phyloP scores from a whole-genome alignment of 2,113 vertebrate species.

The Zootoca vivipara region DNA sequence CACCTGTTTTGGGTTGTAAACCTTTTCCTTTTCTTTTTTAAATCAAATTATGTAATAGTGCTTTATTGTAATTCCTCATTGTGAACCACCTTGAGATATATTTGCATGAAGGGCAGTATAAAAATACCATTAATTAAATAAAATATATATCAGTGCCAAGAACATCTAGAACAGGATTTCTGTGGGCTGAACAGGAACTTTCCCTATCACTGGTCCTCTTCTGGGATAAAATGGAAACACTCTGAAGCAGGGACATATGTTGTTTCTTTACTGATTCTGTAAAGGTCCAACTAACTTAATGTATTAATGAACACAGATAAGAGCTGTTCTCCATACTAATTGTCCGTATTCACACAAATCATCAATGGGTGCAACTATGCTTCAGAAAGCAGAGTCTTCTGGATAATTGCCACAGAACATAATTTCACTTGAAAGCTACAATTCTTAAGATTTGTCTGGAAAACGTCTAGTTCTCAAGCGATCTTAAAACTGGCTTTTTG shows the following conservation, averaged over 20 bases:
- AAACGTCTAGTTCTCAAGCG: background rate
- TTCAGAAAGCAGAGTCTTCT: background rate
- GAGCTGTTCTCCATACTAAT: background rate
- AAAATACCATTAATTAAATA: background rate
- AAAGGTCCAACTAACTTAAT: background rate
- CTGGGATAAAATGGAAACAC: background rate
- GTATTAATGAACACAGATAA: background rate
- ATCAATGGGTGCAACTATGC: background rate
- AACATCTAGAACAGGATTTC: background rate
- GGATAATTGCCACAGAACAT: background rate
- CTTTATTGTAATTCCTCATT: too few species aligned
- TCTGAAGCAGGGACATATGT: background rate
- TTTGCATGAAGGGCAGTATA: too few species aligned
- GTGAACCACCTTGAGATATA: too few species aligned
- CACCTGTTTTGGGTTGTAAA: background rate
- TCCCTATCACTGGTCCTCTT: background rate
- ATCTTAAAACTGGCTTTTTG: background rate
- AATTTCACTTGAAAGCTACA: background rate
- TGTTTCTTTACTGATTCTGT: background rate
- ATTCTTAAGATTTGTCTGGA: background rate
- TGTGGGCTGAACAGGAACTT: background rate
- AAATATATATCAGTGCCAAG: background rate
- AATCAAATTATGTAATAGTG: background rate
- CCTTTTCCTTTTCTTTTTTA: background rate
- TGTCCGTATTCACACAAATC: background rate